Evolutionary conservation across 1,140 invertebrate species (phyloP).

Genomic region (Anastrepha ludens): DNA sequence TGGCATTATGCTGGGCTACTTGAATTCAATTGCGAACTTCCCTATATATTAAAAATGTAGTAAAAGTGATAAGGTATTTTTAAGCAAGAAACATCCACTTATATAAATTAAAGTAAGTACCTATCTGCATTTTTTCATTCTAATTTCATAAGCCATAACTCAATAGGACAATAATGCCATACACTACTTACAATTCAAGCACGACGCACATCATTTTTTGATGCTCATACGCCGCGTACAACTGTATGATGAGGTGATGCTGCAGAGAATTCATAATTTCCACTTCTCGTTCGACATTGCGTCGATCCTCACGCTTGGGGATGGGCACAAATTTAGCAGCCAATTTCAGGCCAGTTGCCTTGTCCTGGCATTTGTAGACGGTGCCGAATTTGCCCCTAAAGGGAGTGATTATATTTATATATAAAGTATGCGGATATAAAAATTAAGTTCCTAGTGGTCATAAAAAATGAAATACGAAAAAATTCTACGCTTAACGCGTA

Average conservation of each 20-base stretch:
- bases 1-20: too few species aligned
- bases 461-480: not conserved
- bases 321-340: slow-evolving; percentile 96
- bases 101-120: too few species aligned
- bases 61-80: too few species aligned
- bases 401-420: too few species aligned
- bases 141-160: too few species aligned
- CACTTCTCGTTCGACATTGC: slow-evolving; percentile 95
- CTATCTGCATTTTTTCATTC: too few species aligned
- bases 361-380: slow-evolving; percentile 94
- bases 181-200: slow-evolving; percentile 91
- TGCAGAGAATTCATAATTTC: slow-evolving; percentile 96
- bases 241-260: slow-evolving; percentile 94
- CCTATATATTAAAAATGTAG: too few species aligned
- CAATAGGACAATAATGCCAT: too few species aligned
- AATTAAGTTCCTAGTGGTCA: not conserved
- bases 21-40: too few species aligned
- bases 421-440: not conserved
- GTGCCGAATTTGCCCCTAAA: slow-evolving; percentile 97
- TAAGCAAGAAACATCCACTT: too few species aligned
- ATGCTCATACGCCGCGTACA: slow-evolving; percentile 96
- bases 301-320: slow-evolving; percentile 87
- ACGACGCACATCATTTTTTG: slow-evolving; percentile 95
- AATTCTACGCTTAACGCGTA: not conserved
- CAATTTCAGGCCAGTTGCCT: slow-evolving; percentile 84